These are phyloP conservation scores for Strongylocentrotus purpuratus DNA, from an alignment of 35 echinoderm and acorn worm species.

Conservation along the genomic window DNA sequence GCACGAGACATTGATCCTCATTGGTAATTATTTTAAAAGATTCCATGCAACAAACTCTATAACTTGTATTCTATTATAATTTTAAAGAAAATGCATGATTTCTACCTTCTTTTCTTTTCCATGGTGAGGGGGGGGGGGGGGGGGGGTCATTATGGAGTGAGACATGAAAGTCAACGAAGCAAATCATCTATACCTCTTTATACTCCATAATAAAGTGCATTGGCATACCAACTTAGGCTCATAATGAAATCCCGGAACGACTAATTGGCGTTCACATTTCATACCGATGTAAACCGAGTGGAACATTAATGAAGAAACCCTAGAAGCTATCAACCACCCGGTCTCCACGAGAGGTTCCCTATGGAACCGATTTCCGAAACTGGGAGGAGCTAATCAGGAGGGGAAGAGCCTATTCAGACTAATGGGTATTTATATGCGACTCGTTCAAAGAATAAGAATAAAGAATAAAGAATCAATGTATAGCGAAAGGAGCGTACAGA, in stretches of 20 bases:
- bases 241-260: not conserved
- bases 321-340: not conserved
- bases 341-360: not conserved
- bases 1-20: too few relatives aligned
- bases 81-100: too few relatives aligned
- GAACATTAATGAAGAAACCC: slow-evolving; percentile 4
- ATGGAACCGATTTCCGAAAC: not conserved
- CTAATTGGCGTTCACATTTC: not conserved
- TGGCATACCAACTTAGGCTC: not conserved
- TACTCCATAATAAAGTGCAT: not conserved
- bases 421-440: too few relatives aligned
- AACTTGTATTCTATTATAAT: too few relatives aligned
- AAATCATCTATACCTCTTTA: not conserved
- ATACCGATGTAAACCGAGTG: not conserved
- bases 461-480: too few relatives aligned
- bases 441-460: too few relatives aligned
- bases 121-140: too few relatives aligned
- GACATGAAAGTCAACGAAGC: not conserved
- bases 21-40: too few relatives aligned
- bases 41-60: too few relatives aligned
- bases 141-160: not conserved
- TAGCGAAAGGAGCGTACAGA: too few relatives aligned
- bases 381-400: not conserved
- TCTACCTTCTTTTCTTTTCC: too few relatives aligned
- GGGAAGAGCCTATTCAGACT: too few relatives aligned